Percentiles rank a stretch among this genome's conserved stretches.
Evolutionary conservation across 1,140 invertebrate species (phyloP).

Genomic region (Sycophila sp.): DNA sequence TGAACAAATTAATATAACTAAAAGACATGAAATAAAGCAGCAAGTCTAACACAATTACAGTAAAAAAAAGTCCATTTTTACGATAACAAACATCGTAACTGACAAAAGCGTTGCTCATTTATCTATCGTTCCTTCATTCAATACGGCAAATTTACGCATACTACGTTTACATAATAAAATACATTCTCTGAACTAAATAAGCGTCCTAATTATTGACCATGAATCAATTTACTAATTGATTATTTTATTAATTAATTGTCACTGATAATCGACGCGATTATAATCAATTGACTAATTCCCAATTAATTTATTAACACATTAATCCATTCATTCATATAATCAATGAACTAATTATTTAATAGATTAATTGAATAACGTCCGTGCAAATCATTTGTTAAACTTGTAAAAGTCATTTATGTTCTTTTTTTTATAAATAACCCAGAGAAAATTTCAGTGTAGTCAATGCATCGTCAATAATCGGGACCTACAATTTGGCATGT

Average conservation of each 20-base stretch:
- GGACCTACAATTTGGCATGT: not conserved
- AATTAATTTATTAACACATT: not conserved
- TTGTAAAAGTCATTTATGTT: no score
- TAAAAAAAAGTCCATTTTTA: not conserved
- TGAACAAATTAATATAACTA: not conserved
- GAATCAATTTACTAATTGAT: conserved; percentile 7
- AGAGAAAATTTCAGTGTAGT: conserved; percentile 24
- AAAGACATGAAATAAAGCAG: not conserved
- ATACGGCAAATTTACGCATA: not conserved
- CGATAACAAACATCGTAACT: not conserved
- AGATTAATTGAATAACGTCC: not conserved
- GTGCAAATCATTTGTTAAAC: no score
- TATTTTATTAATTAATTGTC: not conserved
- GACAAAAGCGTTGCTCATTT: not conserved
- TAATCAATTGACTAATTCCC: not conserved
- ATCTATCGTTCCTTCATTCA: not conserved
- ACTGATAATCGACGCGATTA: not conserved
- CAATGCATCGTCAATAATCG: conserved; percentile 24
- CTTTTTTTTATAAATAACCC: no score
- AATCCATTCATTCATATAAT: not conserved
- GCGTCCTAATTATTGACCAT: conserved; percentile 22
- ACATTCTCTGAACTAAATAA: conserved; percentile 21
- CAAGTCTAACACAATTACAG: not conserved
- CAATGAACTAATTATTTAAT: not conserved
- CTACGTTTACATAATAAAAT: conserved; percentile 8